Evolutionary conservation across 2,113 vertebrate species (phyloP).

Genomic region (Tyrannus savana): DNA sequence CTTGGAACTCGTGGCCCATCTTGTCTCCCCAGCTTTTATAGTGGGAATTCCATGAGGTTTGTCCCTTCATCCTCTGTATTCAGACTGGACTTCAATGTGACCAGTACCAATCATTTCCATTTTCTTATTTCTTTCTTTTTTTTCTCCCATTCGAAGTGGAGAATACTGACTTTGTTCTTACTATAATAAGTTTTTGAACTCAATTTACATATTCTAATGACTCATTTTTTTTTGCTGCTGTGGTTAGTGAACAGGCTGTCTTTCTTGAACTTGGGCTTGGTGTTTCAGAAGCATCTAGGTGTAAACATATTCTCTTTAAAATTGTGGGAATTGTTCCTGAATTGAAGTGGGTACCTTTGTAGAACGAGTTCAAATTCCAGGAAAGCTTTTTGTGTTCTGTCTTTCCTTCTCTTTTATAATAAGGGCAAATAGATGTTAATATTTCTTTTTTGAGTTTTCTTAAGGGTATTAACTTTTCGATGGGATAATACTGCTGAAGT

Average conservation of each 20-base stretch:
- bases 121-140: neutral
- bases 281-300: neutral
- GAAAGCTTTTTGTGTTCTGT: neutral
- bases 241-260: neutral
- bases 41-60: neutral
- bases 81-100: neutral
- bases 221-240: neutral
- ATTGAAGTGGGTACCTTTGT: neutral
- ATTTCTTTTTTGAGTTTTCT: neutral
- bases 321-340: neutral
- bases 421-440: neutral
- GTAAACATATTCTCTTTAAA: neutral
- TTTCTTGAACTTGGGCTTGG: neutral
- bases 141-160: neutral
- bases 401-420: neutral
- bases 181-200: neutral
- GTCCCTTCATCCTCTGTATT: neutral
- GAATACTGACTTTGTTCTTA: neutral
- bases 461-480: neutral
- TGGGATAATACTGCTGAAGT: slow-evolving; percentile 22
- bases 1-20: neutral
- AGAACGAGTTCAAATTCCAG: neutral
- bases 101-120: no score
- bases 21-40: neutral
- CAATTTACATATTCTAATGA: neutral